Percentiles rank a stretch among this genome's conserved stretches.
Evolutionary conservation across 92 coral and sea anemone species (phyloP).

Genomic region (Porites lobata): DNA sequence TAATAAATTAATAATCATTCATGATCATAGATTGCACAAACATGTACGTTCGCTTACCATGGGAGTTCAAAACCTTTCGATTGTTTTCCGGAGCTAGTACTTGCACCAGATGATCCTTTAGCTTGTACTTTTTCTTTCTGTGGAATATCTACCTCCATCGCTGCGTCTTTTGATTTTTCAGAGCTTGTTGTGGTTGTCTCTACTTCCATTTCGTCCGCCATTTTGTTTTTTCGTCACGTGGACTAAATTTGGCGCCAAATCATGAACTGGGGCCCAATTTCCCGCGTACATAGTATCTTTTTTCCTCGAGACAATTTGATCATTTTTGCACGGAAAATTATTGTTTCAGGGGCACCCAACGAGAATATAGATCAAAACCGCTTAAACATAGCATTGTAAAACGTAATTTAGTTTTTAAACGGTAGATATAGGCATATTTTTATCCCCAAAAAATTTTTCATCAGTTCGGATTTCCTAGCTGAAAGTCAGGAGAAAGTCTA

Average conservation of each 20-base stretch:
- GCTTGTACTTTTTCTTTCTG: constrained; percentile 34
- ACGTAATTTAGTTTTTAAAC: too few species aligned
- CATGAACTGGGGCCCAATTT: constrained; percentile 27
- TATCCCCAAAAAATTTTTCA: too few species aligned
- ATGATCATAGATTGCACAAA: background rate
- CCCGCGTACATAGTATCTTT: constrained; percentile 14
- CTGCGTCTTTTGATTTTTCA: constrained; percentile 47
- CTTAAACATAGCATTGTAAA: too few species aligned
- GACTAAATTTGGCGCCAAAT: constrained; percentile 91
- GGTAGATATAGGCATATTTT: too few species aligned
- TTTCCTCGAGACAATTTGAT: too few species aligned
- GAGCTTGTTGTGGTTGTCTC: constrained; percentile 62
- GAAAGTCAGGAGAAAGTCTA: too few species aligned
- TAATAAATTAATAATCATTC: too few species aligned
- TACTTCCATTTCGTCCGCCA: constrained; percentile 96
- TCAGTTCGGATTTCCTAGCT: too few species aligned
- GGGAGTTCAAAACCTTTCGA: constrained; percentile 92
- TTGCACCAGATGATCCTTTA: constrained; percentile 26
- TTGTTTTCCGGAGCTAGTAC: constrained; percentile 62
- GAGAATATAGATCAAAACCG: too few species aligned
- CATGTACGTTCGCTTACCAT: constrained; percentile 65
- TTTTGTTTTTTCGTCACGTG: constrained; percentile 86
- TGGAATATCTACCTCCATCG: constrained; percentile 80
- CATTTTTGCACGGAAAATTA: too few species aligned
- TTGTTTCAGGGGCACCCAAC: too few species aligned